These are phyloP conservation scores for Corythucha ciliata DNA, from an alignment of 2,888 invertebrate genomes.

Conservation along the genomic window DNA sequence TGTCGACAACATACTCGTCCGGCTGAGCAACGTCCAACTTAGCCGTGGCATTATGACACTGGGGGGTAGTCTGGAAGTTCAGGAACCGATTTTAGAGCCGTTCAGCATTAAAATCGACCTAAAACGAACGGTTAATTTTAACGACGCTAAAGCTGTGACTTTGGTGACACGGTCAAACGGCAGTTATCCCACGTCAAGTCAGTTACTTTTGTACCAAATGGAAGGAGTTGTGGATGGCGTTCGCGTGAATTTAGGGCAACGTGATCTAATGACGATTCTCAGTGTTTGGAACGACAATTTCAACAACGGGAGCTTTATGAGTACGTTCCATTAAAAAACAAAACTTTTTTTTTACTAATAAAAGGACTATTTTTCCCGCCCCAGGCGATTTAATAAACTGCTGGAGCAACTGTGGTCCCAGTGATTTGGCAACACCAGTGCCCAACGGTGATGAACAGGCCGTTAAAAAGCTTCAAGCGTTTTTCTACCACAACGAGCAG, in stretches of 20 bases:
- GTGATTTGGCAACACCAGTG: constrained; percentile 38
- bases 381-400: constrained; percentile 36
- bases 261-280: constrained; percentile 61
- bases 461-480: constrained; percentile 61
- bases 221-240: constrained; percentile 58
- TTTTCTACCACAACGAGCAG: constrained; percentile 59
- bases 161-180: constrained; percentile 20
- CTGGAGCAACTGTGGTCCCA: constrained; percentile 42
- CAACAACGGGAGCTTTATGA: constrained; percentile 50
- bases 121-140: constrained; percentile 51
- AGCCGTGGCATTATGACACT: constrained; percentile 63
- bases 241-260: constrained; percentile 60
- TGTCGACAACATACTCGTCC: constrained; percentile 61
- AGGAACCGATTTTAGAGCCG: constrained; percentile 69
- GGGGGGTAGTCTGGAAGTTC: constrained; percentile 61
- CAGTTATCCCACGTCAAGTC: constrained; percentile 29
- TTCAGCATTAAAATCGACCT: constrained; percentile 60
- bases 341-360: not conserved
- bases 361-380: constrained; percentile 7
- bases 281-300: constrained; percentile 65
- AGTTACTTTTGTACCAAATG: constrained; percentile 50
- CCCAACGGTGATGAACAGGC: constrained; percentile 44
- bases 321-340: constrained; percentile 36
- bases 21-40: constrained; percentile 57
- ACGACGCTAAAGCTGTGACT: constrained; percentile 26